These are phyloP conservation scores for Hipparchia sbordonii DNA, from an alignment of 2,888 invertebrate genomes.

Conservation along the genomic window DNA sequence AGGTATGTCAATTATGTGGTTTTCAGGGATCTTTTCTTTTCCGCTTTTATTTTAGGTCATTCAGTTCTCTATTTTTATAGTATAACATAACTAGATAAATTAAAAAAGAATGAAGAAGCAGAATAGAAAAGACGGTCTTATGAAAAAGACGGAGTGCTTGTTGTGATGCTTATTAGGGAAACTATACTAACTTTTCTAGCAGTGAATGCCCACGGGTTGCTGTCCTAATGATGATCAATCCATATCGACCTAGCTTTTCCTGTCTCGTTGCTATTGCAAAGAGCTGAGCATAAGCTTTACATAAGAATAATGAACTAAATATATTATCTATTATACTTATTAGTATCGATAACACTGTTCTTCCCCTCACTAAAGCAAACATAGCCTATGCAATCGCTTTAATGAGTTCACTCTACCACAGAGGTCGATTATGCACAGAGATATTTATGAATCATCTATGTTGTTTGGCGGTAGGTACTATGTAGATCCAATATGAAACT, in stretches of 20 bases:
- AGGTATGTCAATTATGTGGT: not conserved
- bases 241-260: too few relatives aligned
- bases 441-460: not conserved
- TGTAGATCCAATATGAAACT: not conserved
- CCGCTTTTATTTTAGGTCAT: not conserved
- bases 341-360: not conserved
- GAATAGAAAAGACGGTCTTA: too few relatives aligned
- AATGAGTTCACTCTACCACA: not conserved
- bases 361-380: not conserved
- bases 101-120: too few relatives aligned
- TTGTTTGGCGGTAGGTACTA: not conserved
- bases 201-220: too few relatives aligned
- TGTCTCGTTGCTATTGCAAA: too few relatives aligned
- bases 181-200: too few relatives aligned
- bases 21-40: not conserved
- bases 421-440: not conserved
- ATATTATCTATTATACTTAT: too few relatives aligned
- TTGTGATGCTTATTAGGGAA: too few relatives aligned
- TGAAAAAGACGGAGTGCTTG: too few relatives aligned
- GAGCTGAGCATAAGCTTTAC: too few relatives aligned
- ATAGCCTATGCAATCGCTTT: slow-evolving; percentile 12
- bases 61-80: not conserved
- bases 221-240: too few relatives aligned
- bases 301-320: too few relatives aligned
- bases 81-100: not conserved